A percentile compares a stretch with the other conserved stretches of the same genome.
These are phyloP conservation scores for Heteromormyrus szaboi DNA, from an alignment of 2,797 vertebrate species.

Conservation along the genomic window DNA sequence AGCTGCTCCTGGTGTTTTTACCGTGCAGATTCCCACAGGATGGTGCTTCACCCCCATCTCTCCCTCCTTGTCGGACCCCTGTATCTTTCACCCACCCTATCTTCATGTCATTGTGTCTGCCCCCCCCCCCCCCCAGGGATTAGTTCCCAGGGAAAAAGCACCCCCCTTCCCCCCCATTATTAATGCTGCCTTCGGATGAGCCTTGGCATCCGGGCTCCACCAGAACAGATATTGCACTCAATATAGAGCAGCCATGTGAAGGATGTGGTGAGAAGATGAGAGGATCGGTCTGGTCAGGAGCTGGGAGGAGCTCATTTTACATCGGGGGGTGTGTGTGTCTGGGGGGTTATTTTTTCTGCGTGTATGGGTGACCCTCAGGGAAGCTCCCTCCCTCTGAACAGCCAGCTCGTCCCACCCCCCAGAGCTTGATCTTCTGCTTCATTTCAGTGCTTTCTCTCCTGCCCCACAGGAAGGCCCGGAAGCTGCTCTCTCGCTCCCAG, in stretches of 20 bases:
- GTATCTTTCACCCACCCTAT: neutral
- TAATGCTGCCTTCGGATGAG: conserved; percentile 58
- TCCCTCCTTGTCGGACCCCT: neutral
- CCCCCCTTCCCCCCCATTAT: conserved; percentile 51
- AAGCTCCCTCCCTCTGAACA: neutral
- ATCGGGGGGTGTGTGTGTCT: conserved; percentile 24
- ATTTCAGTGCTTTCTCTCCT: neutral
- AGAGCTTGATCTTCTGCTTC: neutral
- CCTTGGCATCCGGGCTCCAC: conserved; percentile 48
- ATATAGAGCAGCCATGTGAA: conserved; percentile 31
- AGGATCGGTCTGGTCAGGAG: conserved; percentile 5
- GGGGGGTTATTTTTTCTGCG: neutral
- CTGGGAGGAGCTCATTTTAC: conserved; percentile 18
- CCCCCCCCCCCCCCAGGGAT: neutral
- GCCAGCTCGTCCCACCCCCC: neutral
- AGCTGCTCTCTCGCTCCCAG: conserved; percentile 77
- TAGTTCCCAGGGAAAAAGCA: conserved; percentile 42
- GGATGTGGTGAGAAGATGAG: conserved; percentile 36
- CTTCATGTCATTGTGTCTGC: neutral
- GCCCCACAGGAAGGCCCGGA: conserved; percentile 72
- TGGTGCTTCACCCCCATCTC: neutral
- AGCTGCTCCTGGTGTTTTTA: neutral
- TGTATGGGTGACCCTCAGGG: neutral
- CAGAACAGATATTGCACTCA: conserved; percentile 14
- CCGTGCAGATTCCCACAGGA: neutral